Evolutionary conservation across 2,888 invertebrate species (phyloP).

Genomic region (Aphidius colemani): DNA sequence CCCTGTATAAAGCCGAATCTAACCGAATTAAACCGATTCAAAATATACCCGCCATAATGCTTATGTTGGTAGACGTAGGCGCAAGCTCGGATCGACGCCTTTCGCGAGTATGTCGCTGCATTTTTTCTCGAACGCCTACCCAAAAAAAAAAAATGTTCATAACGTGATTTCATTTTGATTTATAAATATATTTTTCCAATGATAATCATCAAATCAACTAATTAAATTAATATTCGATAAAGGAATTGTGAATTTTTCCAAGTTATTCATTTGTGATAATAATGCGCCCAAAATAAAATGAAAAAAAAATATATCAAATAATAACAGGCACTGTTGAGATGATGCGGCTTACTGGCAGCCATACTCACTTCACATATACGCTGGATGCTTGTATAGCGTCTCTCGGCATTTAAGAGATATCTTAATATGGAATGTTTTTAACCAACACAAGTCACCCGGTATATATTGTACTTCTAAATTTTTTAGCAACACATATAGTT

Average conservation of each 20-base stretch:
- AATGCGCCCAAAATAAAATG: neutral
- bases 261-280: neutral
- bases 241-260: neutral
- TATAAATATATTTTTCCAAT: neutral
- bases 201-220: too few relatives aligned
- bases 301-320: neutral
- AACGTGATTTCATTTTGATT: neutral
- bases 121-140: constrained; percentile 24
- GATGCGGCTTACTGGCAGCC: neutral
- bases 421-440: too few relatives aligned
- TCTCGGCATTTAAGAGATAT: too few relatives aligned
- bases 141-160: constrained; percentile 5
- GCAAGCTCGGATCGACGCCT: constrained; percentile 31
- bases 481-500: too few relatives aligned
- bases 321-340: neutral
- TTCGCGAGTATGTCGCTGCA: constrained; percentile 28
- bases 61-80: constrained; percentile 25
- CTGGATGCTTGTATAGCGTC: too few relatives aligned
- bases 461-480: too few relatives aligned
- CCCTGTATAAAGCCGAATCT: constrained; percentile 16
- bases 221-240: too few relatives aligned
- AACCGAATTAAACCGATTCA: constrained; percentile 26
- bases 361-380: neutral
- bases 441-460: too few relatives aligned
- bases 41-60: constrained; percentile 32